Evolutionary conservation across 1,140 invertebrate species (phyloP).

Genomic region (Gonatopus flavifemur): DNA sequence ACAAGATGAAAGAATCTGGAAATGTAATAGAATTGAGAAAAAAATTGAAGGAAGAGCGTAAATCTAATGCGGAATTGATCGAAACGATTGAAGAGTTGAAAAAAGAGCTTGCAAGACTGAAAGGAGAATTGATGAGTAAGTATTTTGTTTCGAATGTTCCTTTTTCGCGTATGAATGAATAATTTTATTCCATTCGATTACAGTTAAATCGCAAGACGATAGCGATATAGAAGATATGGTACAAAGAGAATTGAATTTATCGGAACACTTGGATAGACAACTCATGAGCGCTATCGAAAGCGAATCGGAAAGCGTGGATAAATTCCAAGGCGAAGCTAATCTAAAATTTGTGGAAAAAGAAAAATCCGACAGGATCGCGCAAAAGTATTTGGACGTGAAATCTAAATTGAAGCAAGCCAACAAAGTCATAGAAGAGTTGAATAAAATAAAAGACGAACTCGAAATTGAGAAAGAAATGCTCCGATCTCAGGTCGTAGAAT

Average conservation of each 20-base stretch:
- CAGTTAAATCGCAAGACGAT: conserved; percentile 26
- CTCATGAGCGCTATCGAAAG: conserved; percentile 61
- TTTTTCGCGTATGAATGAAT: too few relatives aligned
- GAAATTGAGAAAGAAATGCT: conserved; percentile 48
- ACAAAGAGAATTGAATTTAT: conserved; percentile 63
- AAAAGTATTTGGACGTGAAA: conserved; percentile 32
- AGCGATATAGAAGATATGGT: conserved; percentile 64
- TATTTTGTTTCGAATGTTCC: too few relatives aligned
- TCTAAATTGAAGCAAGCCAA: conserved; percentile 34
- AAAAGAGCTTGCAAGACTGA: conserved; percentile 42
- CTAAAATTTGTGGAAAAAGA: conserved; percentile 1
- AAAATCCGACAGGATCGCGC: conserved; percentile 22
- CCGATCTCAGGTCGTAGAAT: conserved; percentile 45
- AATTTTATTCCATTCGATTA: neutral
- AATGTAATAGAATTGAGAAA: conserved; percentile 51
- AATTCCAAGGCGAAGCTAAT: too few relatives aligned
- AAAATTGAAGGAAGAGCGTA: conserved; percentile 50
- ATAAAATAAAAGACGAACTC: conserved; percentile 48
- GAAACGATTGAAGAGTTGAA: conserved; percentile 46
- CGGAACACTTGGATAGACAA: conserved; percentile 62
- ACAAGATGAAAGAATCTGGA: conserved; percentile 57
- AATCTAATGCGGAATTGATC: conserved; percentile 43
- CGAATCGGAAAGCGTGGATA: conserved; percentile 48
- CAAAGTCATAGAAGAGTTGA: conserved; percentile 55
- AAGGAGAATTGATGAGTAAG: conserved; percentile 22